Percentiles rank a stretch among this genome's conserved stretches.
These are phyloP conservation scores for Eptesicus fuscus DNA, from an alignment of 2,113 vertebrate species.

Conservation along the genomic window DNA sequence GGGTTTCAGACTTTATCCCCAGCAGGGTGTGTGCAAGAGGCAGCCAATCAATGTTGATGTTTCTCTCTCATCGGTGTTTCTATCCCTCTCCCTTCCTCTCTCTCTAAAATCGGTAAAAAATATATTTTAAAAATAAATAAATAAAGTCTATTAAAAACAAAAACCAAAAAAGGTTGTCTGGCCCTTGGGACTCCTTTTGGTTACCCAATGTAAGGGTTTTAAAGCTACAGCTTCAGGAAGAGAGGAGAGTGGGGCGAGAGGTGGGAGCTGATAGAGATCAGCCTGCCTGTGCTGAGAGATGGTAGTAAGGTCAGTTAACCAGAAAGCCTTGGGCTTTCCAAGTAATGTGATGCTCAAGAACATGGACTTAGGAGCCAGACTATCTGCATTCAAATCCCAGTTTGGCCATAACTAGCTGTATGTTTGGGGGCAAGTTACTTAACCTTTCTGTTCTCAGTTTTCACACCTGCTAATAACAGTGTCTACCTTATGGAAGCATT, in stretches of 20 bases:
- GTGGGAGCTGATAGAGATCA: not conserved
- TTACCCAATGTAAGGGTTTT: not conserved
- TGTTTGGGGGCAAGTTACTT: not conserved
- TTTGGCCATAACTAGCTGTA: not conserved
- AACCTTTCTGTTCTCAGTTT: not conserved
- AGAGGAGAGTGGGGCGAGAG: not conserved
- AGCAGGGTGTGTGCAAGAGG: no score
- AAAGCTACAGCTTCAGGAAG: not conserved
- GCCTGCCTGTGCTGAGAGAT: not conserved
- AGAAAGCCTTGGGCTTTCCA: not conserved
- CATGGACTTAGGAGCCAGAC: not conserved
- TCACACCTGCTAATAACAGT: not conserved
- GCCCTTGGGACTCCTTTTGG: not conserved
- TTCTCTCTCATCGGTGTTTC: no score
- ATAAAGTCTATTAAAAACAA: not conserved
- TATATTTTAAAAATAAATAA: not conserved
- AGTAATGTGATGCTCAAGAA: not conserved
- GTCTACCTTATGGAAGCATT: not conserved
- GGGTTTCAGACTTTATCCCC: no score
- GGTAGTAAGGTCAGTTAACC: not conserved
- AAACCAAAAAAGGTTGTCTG: not conserved
- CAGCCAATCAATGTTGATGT: no score
- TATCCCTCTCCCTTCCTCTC: no score
- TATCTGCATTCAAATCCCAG: not conserved
- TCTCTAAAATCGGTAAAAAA: no score